Percentiles rank a stretch among this genome's conserved stretches.
Evolutionary conservation across 1,140 invertebrate species (phyloP).

Genomic region (Sycophila sp.): DNA sequence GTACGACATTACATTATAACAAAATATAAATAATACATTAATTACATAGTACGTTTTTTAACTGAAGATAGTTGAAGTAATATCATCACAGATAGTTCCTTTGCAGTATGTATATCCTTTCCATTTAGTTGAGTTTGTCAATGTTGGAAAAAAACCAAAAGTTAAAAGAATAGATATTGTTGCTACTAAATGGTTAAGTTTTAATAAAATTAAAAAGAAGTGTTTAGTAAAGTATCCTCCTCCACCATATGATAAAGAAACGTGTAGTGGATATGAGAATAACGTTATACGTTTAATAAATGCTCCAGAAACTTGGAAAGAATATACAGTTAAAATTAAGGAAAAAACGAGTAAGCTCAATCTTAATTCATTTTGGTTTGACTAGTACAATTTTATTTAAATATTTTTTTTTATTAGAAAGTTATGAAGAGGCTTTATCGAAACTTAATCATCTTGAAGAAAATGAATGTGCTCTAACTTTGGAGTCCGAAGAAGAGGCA

Average conservation of each 20-base stretch:
- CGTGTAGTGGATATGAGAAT: not conserved
- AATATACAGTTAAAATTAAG: not conserved
- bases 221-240: not conserved
- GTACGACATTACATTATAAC: not conserved
- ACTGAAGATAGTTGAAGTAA: not conserved
- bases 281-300: not conserved
- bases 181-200: not conserved
- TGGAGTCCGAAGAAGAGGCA: not conserved
- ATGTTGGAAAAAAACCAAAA: too few species aligned
- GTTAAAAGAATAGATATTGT: not conserved
- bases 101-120: too few species aligned
- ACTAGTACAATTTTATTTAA: not conserved
- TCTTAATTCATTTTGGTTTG: not conserved
- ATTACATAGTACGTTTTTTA: not conserved
- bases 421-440: not conserved
- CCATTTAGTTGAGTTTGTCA: not conserved
- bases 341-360: not conserved
- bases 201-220: not conserved
- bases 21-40: not conserved
- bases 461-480: not conserved
- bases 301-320: not conserved
- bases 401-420: not conserved
- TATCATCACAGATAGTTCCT: not conserved
- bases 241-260: not conserved
- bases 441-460: not conserved